phyloP scores from a whole-genome alignment of 2,113 vertebrate species.

The Gavialis gangeticus region DNA sequence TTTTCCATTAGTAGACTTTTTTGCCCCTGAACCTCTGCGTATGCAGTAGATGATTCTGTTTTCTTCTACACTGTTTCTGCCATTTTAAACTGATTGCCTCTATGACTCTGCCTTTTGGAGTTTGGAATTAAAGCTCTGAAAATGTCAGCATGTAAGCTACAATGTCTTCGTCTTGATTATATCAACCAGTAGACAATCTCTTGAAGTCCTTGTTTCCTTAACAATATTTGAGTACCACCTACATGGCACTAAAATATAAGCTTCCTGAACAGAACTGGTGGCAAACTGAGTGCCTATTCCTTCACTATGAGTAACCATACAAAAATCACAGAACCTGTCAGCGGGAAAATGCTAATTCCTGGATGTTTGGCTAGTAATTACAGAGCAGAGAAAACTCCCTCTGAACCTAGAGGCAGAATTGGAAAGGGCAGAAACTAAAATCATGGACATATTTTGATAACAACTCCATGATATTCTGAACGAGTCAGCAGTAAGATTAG shows the following conservation, averaged over 20 bases:
- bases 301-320: conserved; percentile 26
- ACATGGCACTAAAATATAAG: conserved; percentile 19
- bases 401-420: conserved; percentile 30
- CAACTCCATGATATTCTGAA: neutral
- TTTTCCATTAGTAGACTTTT: conserved; percentile 5
- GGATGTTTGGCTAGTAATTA: conserved; percentile 57
- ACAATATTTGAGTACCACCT: neutral
- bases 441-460: neutral
- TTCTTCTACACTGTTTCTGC: conserved; percentile 13
- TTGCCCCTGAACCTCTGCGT: neutral
- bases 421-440: conserved; percentile 32
- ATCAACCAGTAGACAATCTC: neutral
- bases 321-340: conserved; percentile 43
- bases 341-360: conserved; percentile 48
- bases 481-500: neutral
- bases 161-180: neutral
- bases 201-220: conserved; percentile 14
- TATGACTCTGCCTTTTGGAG: neutral
- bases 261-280: neutral
- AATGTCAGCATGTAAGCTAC: conserved; percentile 5
- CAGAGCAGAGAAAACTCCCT: conserved; percentile 19
- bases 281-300: conserved; percentile 23
- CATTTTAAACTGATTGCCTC: conserved; percentile 21
- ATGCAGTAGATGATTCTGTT: neutral
- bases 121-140: conserved; percentile 48